phyloP scores from a whole-genome alignment of 1,140 invertebrate species.

The Aplysia californica region DNA sequence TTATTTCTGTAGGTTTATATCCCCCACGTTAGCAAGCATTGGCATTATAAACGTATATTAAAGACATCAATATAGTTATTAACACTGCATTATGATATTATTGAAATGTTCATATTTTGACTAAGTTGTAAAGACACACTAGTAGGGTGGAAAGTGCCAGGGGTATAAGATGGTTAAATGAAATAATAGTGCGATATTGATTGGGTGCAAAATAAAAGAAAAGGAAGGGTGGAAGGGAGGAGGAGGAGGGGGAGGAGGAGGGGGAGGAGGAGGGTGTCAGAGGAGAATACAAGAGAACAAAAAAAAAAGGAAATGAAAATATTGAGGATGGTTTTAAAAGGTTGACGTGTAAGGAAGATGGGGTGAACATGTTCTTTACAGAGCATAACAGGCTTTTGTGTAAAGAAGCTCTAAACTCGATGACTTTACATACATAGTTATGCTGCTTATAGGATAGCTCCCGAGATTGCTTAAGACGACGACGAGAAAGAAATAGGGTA shows the following conservation, averaged over 20 bases:
- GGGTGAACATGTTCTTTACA: no score
- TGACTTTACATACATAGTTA: no score
- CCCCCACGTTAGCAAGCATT: background rate
- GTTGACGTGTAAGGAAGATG: no score
- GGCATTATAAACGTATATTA: background rate
- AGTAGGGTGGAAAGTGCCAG: background rate
- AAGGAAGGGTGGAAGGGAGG: background rate
- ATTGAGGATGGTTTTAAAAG: background rate
- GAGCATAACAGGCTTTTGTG: no score
- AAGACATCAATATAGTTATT: background rate
- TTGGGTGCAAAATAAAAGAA: background rate
- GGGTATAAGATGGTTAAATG: background rate
- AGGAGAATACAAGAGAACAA: background rate
- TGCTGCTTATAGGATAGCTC: no score
- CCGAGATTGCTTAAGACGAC: no score
- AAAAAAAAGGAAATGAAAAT: conserved; percentile 34
- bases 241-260: background rate
- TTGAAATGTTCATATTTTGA: background rate
- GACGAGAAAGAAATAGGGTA: no score
- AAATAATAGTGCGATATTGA: background rate
- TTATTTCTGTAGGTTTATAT: no score
- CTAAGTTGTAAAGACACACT: background rate
- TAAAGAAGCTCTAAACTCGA: no score
- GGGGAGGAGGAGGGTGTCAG: background rate
- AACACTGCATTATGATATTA: background rate